Conservation (phyloP, 2,113 vertebrate genomes). For the Oenanthe melanoleuca region DNA sequence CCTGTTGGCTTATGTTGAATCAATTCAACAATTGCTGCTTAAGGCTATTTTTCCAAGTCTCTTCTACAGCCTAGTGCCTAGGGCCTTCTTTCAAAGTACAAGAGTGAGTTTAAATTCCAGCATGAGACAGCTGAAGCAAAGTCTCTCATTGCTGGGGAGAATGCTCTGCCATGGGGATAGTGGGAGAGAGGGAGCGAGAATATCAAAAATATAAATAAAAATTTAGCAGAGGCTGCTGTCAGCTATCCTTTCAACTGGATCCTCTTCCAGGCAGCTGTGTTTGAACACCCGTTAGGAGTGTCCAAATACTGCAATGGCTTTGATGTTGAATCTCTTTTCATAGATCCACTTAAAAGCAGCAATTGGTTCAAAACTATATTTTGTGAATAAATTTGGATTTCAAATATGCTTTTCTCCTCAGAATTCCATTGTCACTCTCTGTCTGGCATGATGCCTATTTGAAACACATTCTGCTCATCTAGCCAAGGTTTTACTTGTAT, state of each 20-base stretch:
- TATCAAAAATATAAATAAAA: neutral
- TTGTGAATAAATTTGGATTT: neutral
- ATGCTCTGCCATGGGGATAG: neutral
- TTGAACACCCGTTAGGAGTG: neutral
- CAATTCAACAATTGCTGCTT: neutral
- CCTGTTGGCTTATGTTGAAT: neutral
- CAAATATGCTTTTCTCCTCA: neutral
- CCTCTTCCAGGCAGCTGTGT: neutral
- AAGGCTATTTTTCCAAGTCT: neutral
- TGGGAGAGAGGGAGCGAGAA: accelerated
- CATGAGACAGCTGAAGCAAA: neutral
- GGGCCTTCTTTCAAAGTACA: neutral
- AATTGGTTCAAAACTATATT: neutral
- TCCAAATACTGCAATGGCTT: neutral
- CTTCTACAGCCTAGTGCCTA: neutral
- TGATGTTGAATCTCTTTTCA: neutral
- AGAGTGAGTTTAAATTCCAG: neutral
- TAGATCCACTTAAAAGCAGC: neutral
- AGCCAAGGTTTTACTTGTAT: neutral
- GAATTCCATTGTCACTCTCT: neutral
- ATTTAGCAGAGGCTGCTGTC: neutral
- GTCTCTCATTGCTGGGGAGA: neutral
- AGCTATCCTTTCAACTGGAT: neutral
- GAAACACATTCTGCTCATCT: neutral
- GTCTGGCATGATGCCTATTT: neutral